Base-by-base conservation (phyloP, 2,888 invertebrate genomes). In the Cetonia aurata region DNA sequence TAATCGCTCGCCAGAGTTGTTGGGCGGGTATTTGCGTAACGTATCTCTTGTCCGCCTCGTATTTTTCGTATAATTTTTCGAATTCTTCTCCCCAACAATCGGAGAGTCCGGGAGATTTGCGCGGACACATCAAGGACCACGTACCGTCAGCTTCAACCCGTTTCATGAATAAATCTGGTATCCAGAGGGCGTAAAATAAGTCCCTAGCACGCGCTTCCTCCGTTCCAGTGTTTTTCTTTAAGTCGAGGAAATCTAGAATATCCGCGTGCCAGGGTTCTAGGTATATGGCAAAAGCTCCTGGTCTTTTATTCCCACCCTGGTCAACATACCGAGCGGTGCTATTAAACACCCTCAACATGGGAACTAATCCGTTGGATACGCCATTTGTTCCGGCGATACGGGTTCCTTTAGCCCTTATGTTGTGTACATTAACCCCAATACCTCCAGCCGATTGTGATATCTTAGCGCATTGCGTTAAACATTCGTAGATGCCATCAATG, bases 251-350 rank as follows among this genome's bases (percentile, higher is more conserved):
- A 72, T 96, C 96, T 82, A 98, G 96, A 71, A 99, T 88, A 83
- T 99, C 99, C 0, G 96, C 93, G n/a, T 99, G 99, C 99, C 99
- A 99, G 0, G 99, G 99, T 84, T 99, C 99, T 66, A 99, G 85
- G 81, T 99, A 99, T 72, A 99, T 91, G 13, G 99, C 98, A 86
- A 99, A 98, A 2, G 98, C 98, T 19, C 99, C 99, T 1, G 98
- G 98, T 73, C 98, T 87, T 88, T 98, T 98, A 81, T 98, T 98
- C 59, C 98, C 98, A 19, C 98, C 98, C 86, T 99, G 99, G 83
- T 98, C 98, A 0, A 99, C 98, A 86, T 98, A 99, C 71, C 96
- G 88, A 0, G 98, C 98, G 1, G 96, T 96, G 80, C 96, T 96
- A 82, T 99, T 99, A 83, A 92, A 99, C 0, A 99, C 96, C 74